A percentile compares a stretch with the other conserved stretches of the same genome.
phyloP scores from a whole-genome alignment of 2,797 vertebrate species.

The Coccyzus lansbergi region DNA sequence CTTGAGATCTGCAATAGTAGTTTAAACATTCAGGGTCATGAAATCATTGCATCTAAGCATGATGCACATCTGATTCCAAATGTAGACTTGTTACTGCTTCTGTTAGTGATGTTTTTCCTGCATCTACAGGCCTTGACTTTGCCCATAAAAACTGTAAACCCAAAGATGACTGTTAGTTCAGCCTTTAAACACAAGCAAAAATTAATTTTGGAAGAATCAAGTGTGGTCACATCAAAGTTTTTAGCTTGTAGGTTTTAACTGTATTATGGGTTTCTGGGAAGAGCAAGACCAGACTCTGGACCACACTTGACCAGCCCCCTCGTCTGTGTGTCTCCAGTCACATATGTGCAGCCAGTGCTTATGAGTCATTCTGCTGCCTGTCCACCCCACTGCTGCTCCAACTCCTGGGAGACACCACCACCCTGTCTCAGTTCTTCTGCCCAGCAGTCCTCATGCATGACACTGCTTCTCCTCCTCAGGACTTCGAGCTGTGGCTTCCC shows the following conservation, averaged over 20 bases:
- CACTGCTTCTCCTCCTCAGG: neutral
- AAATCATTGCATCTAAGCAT: neutral
- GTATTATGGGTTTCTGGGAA: accelerated
- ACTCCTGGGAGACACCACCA: accelerated
- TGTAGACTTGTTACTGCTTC: neutral
- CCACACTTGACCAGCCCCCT: neutral
- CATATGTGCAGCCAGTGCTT: accelerated
- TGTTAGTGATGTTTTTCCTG: neutral
- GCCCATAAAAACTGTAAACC: neutral
- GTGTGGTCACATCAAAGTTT: neutral
- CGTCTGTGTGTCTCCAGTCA: neutral
- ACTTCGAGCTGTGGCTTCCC: neutral
- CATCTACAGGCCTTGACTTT: neutral
- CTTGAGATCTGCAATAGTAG: accelerated
- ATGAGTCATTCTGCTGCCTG: neutral
- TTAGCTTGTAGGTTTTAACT: neutral
- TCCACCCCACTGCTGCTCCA: neutral
- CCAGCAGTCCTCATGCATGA: neutral
- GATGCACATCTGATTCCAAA: neutral
- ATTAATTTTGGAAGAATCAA: neutral
- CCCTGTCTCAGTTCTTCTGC: accelerated
- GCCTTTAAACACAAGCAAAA: neutral
- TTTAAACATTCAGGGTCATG: neutral
- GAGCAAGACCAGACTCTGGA: neutral
- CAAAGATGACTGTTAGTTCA: neutral